Percentiles rank a stretch among this genome's conserved stretches.
phyloP scores from a whole-genome alignment of 1,140 invertebrate species.

The Zaprionus nigranus region DNA sequence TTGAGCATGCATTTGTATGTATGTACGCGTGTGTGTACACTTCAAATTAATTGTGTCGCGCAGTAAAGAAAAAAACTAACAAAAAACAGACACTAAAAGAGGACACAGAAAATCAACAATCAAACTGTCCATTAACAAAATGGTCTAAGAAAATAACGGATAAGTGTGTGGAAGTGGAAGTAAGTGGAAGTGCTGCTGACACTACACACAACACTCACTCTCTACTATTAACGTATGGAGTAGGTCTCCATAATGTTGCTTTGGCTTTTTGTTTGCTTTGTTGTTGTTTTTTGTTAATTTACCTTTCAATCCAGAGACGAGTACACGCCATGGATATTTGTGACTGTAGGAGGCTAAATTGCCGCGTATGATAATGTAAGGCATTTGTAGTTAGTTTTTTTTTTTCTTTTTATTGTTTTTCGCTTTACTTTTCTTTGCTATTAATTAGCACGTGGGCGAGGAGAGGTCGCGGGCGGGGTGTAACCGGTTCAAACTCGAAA shows the following conservation, averaged over 20 bases:
- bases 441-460: conserved; percentile 66
- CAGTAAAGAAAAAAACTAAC: conserved; percentile 51
- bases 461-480: conserved; percentile 13
- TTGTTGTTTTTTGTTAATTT: conserved; percentile 49
- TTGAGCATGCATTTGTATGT: conserved; percentile 33
- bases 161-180: conserved; percentile 10
- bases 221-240: conserved; percentile 1
- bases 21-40: conserved; percentile 26
- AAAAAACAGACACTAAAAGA: conserved; percentile 27
- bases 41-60: conserved; percentile 69
- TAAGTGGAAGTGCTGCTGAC: background rate
- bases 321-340: conserved; percentile 92
- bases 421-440: conserved; percentile 23
- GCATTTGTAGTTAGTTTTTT: conserved; percentile 86
- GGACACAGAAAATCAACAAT: conserved; percentile 26
- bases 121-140: conserved; percentile 18
- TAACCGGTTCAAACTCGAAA: conserved; percentile 48
- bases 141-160: conserved; percentile 27
- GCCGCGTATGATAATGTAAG: conserved; percentile 94
- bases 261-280: conserved; percentile 18
- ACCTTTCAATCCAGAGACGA: conserved; percentile 94
- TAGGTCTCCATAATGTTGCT: conserved; percentile 18
- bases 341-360: conserved; percentile 93
- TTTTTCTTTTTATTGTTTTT: conserved; percentile 24
- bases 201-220: background rate